Evolutionary conservation across 1,140 invertebrate genomes (phyloP).

Genomic region (Gryon sp.): DNA sequence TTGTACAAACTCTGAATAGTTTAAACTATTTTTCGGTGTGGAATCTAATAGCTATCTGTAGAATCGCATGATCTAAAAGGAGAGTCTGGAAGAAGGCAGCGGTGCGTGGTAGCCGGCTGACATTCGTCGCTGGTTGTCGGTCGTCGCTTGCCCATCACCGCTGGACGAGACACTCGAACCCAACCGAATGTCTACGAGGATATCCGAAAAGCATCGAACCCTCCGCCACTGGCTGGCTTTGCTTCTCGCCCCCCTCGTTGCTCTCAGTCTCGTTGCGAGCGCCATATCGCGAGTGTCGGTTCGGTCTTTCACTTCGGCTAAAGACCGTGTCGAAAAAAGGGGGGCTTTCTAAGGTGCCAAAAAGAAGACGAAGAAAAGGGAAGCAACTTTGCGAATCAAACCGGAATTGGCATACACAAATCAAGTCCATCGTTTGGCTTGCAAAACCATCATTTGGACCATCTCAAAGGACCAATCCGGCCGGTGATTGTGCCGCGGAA

Average conservation of each 20-base stretch:
- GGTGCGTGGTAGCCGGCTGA: conserved; percentile 54
- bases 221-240: conserved; percentile 53
- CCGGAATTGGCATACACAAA: too few relatives aligned
- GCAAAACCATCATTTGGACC: neutral
- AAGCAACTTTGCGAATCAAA: neutral
- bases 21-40: conserved; percentile 17
- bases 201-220: conserved; percentile 62
- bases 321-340: too few relatives aligned
- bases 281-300: conserved; percentile 61
- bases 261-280: conserved; percentile 64
- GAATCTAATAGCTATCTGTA: conserved; percentile 4
- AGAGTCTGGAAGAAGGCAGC: conserved; percentile 23
- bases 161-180: conserved; percentile 60
- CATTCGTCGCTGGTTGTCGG: conserved; percentile 51
- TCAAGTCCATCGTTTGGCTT: too few relatives aligned
- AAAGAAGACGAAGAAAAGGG: conserved; percentile 3
- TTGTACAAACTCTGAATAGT: conserved; percentile 5
- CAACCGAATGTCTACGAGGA: conserved; percentile 52
- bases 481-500: neutral
- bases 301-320: conserved; percentile 17
- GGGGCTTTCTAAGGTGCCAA: too few relatives aligned
- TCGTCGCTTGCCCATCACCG: conserved; percentile 48
- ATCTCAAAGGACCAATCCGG: conserved; percentile 2
- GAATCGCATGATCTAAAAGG: conserved; percentile 18
- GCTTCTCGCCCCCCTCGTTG: conserved; percentile 50